Conservation (phyloP, 2,797 vertebrate species). For the Melopsittacus undulatus region DNA sequence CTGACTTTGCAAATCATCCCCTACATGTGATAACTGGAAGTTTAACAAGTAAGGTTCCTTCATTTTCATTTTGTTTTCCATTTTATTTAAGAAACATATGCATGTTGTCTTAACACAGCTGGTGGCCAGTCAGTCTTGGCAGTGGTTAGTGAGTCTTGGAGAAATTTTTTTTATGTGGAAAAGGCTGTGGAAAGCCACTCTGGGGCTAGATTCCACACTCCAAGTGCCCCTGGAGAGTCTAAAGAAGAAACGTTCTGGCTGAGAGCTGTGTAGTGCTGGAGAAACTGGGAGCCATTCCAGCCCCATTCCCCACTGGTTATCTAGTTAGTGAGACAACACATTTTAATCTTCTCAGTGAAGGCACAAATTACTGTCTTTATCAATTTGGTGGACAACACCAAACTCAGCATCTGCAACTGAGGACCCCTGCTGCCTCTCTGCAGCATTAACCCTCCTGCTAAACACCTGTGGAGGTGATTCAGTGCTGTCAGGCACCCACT, state of each 20-base stretch:
- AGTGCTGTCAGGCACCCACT: background rate
- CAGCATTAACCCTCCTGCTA: background rate
- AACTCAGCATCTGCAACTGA: background rate
- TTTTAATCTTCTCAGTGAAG: background rate
- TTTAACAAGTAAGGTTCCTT: background rate
- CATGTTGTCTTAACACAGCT: background rate
- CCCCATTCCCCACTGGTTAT: background rate
- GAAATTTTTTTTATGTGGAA: background rate
- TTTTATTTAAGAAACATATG: background rate
- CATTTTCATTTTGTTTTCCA: background rate
- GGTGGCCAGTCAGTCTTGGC: background rate
- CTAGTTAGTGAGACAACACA: background rate
- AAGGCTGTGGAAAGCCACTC: background rate
- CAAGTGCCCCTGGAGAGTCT: background rate
- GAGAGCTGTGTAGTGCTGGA: background rate
- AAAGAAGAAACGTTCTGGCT: background rate
- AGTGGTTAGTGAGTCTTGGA: background rate
- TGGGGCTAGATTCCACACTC: background rate
- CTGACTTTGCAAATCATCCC: background rate
- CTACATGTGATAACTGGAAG: background rate
- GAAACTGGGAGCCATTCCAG: background rate
- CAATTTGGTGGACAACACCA: background rate
- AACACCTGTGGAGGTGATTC: background rate
- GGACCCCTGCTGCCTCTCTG: background rate
- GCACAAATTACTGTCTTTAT: background rate